Conservation (phyloP, 2,797 vertebrate genomes). For the Ctenopoma multispine region DNA sequence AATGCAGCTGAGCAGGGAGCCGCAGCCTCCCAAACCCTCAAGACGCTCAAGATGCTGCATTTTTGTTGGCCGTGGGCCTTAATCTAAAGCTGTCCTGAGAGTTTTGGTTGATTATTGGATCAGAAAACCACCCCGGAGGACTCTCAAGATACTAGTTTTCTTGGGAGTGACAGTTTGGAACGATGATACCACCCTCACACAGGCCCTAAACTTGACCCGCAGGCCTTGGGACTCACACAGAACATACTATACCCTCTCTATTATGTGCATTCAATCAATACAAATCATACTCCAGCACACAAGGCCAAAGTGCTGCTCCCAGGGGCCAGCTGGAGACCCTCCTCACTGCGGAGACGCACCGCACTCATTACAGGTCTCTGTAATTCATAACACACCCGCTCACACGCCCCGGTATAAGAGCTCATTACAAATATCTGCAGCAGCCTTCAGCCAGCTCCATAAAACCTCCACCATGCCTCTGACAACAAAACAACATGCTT, state of each 20-base stretch:
- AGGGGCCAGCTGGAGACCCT: conserved; percentile 28
- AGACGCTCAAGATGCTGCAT: conserved; percentile 38
- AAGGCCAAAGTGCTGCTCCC: conserved; percentile 52
- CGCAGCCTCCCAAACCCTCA: conserved; percentile 12
- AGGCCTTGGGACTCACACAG: conserved; percentile 16
- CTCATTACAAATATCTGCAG: conserved; percentile 43
- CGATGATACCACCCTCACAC: conserved; percentile 19
- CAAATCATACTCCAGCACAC: conserved; percentile 37
- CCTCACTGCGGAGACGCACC: conserved; percentile 30
- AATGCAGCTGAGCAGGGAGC: conserved; percentile 88
- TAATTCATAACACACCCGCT: conserved; percentile 61
- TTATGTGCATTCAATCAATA: conserved; percentile 45
- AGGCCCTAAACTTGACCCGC: conserved; percentile 40
- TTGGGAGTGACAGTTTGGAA: conserved; percentile 42
- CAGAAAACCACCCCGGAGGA: conserved; percentile 21
- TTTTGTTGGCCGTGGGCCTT: conserved; percentile 34
- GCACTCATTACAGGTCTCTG: conserved; percentile 50
- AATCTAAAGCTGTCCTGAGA: conserved; percentile 29
- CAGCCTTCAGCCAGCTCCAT: conserved; percentile 27
- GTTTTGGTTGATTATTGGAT: conserved; percentile 48
- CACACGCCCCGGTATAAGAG: conserved; percentile 35
- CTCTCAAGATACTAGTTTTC: conserved; percentile 31
- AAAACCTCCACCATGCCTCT: conserved; percentile 30
- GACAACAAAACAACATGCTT: conserved; percentile 62
- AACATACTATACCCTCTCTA: conserved; percentile 33